phyloP scores from a whole-genome alignment of 2,888 invertebrate genomes.

The Eulithis testata region DNA sequence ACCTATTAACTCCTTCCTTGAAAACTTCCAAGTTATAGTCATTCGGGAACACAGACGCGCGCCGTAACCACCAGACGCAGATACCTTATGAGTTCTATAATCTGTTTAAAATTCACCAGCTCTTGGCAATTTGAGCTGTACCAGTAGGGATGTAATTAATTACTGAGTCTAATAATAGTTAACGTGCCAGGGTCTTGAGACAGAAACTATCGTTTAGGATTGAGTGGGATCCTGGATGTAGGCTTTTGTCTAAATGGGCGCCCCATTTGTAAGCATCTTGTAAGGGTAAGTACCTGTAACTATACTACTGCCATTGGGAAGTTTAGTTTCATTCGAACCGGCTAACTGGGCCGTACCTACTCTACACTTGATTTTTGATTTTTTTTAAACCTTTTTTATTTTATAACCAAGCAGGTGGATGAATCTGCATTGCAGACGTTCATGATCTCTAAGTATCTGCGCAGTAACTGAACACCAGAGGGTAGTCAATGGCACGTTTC shows the following conservation, averaged over 20 bases:
- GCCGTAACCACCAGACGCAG: too few relatives aligned
- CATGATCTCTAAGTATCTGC: too few relatives aligned
- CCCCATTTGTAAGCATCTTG: slow-evolving; percentile 39
- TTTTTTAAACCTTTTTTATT: too few relatives aligned
- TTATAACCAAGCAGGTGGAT: too few relatives aligned
- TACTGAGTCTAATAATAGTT: slow-evolving; percentile 60
- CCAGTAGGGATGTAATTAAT: slow-evolving; percentile 66
- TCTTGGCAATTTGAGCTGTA: slow-evolving; percentile 12
- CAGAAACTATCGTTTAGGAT: slow-evolving; percentile 70
- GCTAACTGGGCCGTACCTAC: background rate
- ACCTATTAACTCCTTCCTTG: too few relatives aligned
- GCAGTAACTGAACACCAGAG: too few relatives aligned
- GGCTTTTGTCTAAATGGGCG: slow-evolving; percentile 36
- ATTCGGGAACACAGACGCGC: too few relatives aligned
- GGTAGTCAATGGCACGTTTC: too few relatives aligned
- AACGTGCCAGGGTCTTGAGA: slow-evolving; percentile 53
- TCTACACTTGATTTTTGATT: background rate
- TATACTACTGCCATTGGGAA: slow-evolving; percentile 5
- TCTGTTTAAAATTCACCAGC: slow-evolving; percentile 5
- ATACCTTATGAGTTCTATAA: too few relatives aligned
- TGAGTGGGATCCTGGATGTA: slow-evolving; percentile 53
- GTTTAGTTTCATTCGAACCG: slow-evolving; percentile 5
- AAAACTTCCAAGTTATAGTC: too few relatives aligned
- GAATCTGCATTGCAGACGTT: too few relatives aligned
- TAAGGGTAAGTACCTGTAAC: slow-evolving; percentile 30